Evolutionary conservation across 2,113 vertebrate species (phyloP).

Genomic region (Gasterosteus aculeatus): DNA sequence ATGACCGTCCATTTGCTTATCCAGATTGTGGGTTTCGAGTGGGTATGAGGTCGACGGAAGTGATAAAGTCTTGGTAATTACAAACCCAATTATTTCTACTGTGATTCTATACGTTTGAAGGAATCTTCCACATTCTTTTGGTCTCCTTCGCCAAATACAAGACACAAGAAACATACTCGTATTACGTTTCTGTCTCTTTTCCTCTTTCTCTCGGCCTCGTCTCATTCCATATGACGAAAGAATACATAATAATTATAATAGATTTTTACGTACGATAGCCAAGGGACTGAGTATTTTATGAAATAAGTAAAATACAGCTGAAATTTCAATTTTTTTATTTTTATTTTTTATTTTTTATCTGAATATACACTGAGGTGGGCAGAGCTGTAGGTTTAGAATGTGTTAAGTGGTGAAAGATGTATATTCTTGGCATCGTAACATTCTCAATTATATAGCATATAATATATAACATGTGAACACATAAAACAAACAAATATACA

Average conservation of each 20-base stretch:
- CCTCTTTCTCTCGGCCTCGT: neutral
- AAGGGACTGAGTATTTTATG: neutral
- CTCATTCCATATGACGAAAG: conserved; percentile 27
- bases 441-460: neutral
- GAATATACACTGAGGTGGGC: conserved; percentile 25
- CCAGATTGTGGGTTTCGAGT: conserved; percentile 78
- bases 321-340: conserved; percentile 12
- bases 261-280: conserved; percentile 17
- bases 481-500: neutral
- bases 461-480: neutral
- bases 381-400: conserved; percentile 2
- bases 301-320: neutral
- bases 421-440: conserved; percentile 23
- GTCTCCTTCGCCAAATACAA: conserved; percentile 8
- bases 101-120: conserved; percentile 80
- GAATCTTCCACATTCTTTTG: conserved; percentile 45
- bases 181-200: neutral
- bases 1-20: conserved; percentile 84
- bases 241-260: conserved; percentile 30
- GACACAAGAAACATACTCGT: conserved; percentile 2
- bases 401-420: conserved; percentile 2
- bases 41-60: conserved; percentile 72
- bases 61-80: conserved; percentile 87
- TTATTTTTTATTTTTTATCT: conserved; percentile 26
- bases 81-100: conserved; percentile 88